These are phyloP conservation scores for Ciconia maguari DNA, from an alignment of 2,113 vertebrate species.

Conservation along the genomic window DNA sequence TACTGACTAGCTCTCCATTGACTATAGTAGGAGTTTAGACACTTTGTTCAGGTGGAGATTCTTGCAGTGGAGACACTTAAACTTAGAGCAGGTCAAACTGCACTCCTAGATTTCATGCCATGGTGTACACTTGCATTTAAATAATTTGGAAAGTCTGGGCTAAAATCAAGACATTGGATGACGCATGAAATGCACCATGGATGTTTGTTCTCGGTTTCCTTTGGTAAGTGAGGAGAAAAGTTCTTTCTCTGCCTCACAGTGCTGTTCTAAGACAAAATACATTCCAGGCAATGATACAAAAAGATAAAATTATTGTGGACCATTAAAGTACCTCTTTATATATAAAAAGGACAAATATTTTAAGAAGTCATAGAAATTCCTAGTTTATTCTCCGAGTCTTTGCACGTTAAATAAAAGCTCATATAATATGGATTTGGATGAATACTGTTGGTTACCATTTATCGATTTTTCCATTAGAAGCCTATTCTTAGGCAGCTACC, in stretches of 20 bases:
- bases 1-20: neutral
- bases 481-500: neutral
- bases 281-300: neutral
- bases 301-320: neutral
- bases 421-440: neutral
- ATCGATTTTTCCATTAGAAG: neutral
- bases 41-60: neutral
- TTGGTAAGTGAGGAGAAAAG: neutral
- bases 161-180: neutral
- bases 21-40: neutral
- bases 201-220: neutral
- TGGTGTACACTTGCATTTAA: neutral
- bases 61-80: neutral
- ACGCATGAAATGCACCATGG: neutral
- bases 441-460: neutral
- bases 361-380: neutral
- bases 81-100: neutral
- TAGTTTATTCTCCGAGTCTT: neutral
- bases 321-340: neutral
- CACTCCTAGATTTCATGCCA: neutral
- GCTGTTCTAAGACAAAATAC: neutral
- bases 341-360: neutral
- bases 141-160: neutral
- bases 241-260: neutral
- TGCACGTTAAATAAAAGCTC: neutral